These are phyloP conservation scores for Catagonus wagneri DNA, from an alignment of 2,113 vertebrate genomes.

Conservation along the genomic window DNA sequence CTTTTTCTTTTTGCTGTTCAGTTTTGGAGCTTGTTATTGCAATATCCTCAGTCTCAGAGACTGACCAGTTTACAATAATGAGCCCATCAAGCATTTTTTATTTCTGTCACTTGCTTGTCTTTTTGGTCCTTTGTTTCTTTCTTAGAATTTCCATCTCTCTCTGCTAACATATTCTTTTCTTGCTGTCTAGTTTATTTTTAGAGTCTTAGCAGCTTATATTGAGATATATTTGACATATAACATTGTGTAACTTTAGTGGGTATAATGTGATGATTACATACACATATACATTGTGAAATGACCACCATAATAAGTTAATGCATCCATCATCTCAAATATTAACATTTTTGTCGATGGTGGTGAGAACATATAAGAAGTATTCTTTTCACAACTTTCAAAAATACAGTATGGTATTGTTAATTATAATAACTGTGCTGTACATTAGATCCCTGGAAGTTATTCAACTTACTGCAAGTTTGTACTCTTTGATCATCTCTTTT, in stretches of 20 bases:
- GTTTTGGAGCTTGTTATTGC: neutral
- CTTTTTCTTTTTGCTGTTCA: neutral
- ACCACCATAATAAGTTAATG: neutral
- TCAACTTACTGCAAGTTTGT: neutral
- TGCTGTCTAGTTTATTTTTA: neutral
- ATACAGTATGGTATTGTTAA: neutral
- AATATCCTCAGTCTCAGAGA: neutral
- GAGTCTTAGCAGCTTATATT: neutral
- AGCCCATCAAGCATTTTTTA: neutral
- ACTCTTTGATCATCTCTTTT: neutral
- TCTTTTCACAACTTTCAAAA: neutral
- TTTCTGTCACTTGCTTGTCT: neutral
- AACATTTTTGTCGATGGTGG: neutral
- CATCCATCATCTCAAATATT: neutral
- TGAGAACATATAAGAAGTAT: neutral
- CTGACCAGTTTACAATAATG: neutral
- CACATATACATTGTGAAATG: neutral
- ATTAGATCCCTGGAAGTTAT: neutral
- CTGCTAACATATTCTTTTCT: neutral
- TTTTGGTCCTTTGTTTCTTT: neutral
- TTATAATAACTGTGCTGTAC: neutral
- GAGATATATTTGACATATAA: neutral
- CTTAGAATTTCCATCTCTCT: neutral
- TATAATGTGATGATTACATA: neutral
- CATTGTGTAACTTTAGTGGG: neutral